phyloP scores from a whole-genome alignment of 2,113 vertebrate genomes.

The Archilochus colubris region DNA sequence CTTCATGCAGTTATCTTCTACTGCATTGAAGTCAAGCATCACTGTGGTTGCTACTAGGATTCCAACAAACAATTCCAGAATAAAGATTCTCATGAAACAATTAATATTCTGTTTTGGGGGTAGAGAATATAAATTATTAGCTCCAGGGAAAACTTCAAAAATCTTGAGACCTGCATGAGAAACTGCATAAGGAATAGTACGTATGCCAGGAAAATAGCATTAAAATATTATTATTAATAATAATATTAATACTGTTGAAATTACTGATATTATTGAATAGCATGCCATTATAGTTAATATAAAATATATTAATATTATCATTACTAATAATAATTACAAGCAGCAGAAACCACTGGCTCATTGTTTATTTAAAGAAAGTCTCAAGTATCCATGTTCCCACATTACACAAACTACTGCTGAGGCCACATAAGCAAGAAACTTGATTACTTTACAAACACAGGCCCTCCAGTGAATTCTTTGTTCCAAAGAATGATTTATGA shows the following conservation, averaged over 20 bases:
- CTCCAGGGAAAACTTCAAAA: background rate
- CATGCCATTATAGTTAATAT: no score
- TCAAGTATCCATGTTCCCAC: background rate
- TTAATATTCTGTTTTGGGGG: background rate
- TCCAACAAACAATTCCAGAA: background rate
- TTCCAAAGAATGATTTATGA: background rate
- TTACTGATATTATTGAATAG: no score
- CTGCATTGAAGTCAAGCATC: background rate
- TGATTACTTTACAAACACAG: background rate
- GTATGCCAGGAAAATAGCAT: background rate
- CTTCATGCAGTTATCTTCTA: background rate
- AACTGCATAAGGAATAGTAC: background rate
- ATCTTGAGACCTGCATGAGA: background rate
- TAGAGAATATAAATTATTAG: background rate
- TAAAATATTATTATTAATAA: no score
- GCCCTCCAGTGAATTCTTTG: background rate
- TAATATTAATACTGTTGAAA: no score
- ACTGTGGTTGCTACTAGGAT: rapidly evolving
- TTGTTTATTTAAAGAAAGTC: background rate
- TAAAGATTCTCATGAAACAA: background rate
- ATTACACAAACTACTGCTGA: background rate
- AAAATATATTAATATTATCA: no score
- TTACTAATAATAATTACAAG: background rate
- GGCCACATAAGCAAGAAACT: background rate
- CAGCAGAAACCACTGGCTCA: background rate